Evolutionary conservation across 2,888 invertebrate genomes (phyloP).

Genomic region (Nephrotoma guestfalica): DNA sequence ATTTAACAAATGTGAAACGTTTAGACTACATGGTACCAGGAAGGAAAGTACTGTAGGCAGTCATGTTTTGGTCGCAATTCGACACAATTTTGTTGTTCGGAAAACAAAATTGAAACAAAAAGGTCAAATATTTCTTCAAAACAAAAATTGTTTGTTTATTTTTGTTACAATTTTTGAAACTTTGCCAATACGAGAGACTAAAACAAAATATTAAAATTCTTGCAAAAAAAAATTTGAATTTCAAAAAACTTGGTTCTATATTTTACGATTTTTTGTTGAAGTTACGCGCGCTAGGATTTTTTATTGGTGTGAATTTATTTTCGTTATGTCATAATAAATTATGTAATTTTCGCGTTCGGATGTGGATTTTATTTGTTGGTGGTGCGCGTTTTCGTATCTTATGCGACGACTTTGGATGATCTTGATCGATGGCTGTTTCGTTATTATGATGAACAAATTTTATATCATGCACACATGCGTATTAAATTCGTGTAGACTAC

Average conservation of each 20-base stretch:
- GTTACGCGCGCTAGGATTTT: neutral
- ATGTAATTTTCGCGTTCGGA: neutral
- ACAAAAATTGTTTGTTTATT: neutral
- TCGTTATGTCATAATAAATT: neutral
- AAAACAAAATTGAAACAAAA: neutral
- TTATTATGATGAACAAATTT: neutral
- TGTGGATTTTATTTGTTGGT: neutral
- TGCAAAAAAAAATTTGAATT: neutral
- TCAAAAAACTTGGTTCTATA: neutral
- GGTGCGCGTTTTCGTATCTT: no score
- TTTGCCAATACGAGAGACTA: neutral
- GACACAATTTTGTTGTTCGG: neutral
- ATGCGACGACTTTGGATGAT: neutral
- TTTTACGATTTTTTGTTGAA: neutral
- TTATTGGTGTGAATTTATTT: neutral
- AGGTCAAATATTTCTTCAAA: neutral
- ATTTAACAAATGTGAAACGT: no score
- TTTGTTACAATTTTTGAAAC: neutral
- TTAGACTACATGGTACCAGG: neutral
- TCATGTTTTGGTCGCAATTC: neutral
- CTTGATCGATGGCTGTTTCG: neutral
- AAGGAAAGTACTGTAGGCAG: neutral
- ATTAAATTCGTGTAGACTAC: neutral
- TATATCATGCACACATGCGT: neutral
- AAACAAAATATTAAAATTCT: neutral